These are phyloP conservation scores for Carassius carassius DNA, from an alignment of 2,113 vertebrate genomes.

Conservation along the genomic window DNA sequence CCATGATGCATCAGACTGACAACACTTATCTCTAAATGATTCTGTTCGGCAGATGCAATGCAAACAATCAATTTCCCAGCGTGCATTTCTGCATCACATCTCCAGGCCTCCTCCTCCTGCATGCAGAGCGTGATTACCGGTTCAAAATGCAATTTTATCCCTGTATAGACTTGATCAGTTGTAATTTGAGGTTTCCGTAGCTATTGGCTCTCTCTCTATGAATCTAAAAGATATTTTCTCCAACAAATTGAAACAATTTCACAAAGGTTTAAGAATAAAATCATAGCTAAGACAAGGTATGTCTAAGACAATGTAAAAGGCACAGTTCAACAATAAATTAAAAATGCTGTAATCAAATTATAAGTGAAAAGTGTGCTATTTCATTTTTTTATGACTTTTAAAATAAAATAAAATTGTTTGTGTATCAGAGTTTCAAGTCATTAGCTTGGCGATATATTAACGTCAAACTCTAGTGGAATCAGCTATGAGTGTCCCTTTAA, in stretches of 20 bases:
- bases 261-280: background rate
- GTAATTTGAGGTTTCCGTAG: constrained; percentile 7
- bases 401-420: background rate
- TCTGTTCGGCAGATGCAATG: constrained; percentile 4
- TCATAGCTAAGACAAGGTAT: background rate
- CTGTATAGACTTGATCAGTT: background rate
- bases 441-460: background rate
- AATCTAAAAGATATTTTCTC: constrained; percentile 27
- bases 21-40: background rate
- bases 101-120: background rate
- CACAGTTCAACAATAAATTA: background rate
- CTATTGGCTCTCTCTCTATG: constrained; percentile 1
- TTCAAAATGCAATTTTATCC: background rate
- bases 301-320: background rate
- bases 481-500: background rate
- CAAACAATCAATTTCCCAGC: constrained; percentile 39
- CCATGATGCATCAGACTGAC: constrained; percentile 8
- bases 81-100: constrained; percentile 14
- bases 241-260: constrained; percentile 2
- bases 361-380: background rate
- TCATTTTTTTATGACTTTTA: background rate
- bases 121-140: background rate
- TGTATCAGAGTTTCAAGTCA: background rate
- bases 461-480: background rate
- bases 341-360: background rate